Conservation (phyloP, 2,113 vertebrate genomes). For the Corythaixoides concolor region DNA sequence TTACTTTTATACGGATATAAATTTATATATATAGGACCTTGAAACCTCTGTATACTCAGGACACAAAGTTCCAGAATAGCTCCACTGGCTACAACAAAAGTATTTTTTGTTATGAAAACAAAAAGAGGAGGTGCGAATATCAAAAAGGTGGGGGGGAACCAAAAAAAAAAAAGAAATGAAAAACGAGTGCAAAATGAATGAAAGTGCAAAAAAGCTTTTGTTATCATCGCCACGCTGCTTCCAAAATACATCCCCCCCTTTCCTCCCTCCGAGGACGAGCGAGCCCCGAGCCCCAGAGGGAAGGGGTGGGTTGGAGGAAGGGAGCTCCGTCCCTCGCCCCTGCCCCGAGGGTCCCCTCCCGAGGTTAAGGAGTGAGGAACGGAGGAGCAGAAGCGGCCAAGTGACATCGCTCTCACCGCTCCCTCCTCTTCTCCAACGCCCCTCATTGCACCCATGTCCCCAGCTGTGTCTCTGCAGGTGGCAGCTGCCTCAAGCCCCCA, state of each 20-base stretch:
- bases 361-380: background rate
- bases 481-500: background rate
- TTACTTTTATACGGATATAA: constrained; percentile 22
- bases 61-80: constrained; percentile 59
- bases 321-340: background rate
- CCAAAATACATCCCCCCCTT: background rate
- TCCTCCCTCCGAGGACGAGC: fast-evolving
- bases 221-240: background rate
- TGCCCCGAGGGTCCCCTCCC: background rate
- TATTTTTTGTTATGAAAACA: constrained; percentile 62
- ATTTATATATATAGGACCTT: constrained; percentile 60
- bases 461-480: background rate
- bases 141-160: background rate
- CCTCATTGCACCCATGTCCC: background rate
- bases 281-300: background rate
- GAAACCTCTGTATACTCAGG: constrained; percentile 47
- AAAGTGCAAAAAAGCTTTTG: constrained; percentile 75
- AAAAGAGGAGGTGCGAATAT: constrained; percentile 12
- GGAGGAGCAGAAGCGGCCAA: background rate
- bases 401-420: background rate
- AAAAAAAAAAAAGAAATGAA: background rate
- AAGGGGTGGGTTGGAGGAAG: background rate
- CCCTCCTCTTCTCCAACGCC: background rate
- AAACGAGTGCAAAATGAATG: constrained; percentile 70
- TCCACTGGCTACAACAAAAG: constrained; percentile 58